Conservation (phyloP, 2,888 invertebrate species). For the Phania funesta region DNA sequence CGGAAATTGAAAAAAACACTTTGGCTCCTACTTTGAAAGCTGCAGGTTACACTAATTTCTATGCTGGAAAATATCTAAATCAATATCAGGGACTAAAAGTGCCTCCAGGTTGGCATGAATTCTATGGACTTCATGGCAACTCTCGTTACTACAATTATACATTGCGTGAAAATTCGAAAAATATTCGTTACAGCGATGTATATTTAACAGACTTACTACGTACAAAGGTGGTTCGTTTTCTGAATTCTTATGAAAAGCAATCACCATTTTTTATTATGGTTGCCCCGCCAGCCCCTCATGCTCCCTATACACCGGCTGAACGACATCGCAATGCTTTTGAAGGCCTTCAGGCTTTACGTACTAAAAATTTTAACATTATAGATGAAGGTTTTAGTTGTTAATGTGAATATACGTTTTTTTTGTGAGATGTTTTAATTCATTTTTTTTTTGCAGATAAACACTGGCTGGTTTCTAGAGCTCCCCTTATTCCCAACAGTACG, state of each 20-base stretch:
- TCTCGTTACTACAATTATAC: conserved; percentile 96
- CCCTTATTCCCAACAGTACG: conserved; percentile 83
- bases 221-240: conserved; percentile 71
- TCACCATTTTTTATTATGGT: conserved; percentile 88
- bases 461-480: conserved; percentile 86
- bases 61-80: conserved; percentile 96
- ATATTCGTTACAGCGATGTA: conserved; percentile 84
- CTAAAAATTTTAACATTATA: conserved; percentile 85
- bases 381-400: conserved; percentile 65
- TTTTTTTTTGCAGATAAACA: conserved; percentile 85
- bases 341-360: conserved; percentile 83
- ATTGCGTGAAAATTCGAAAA: conserved; percentile 89
- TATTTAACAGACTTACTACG: conserved; percentile 93
- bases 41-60: conserved; percentile 90
- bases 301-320: conserved; percentile 90
- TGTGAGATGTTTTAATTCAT: background rate
- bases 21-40: conserved; percentile 85
- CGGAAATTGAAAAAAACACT: conserved; percentile 83
- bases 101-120: conserved; percentile 93
- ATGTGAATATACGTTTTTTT: background rate
- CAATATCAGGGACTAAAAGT: conserved; percentile 85
- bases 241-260: conserved; percentile 57
- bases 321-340: conserved; percentile 85
- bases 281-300: conserved; percentile 93
- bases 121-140: conserved; percentile 94